phyloP scores from a whole-genome alignment of 2,888 invertebrate species.

The Branchellion lobata region DNA sequence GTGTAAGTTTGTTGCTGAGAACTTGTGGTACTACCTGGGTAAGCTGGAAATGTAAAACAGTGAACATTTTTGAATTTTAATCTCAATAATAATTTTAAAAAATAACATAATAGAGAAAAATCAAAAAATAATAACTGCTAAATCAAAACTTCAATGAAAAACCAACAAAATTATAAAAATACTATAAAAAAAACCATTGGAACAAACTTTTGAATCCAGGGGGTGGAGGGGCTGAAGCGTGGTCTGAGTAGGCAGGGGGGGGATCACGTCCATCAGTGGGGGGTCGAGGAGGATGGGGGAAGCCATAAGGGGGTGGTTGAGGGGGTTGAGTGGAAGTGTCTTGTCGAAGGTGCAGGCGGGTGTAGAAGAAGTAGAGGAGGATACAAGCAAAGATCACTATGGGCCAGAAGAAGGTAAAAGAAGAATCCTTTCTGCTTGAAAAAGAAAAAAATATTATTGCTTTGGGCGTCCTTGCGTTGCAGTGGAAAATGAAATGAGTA shows the following conservation, averaged over 20 bases:
- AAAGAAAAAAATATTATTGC: too few relatives aligned
- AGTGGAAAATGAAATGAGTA: too few relatives aligned
- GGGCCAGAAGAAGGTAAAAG: not conserved
- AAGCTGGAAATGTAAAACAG: too few relatives aligned
- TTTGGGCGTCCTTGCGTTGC: too few relatives aligned
- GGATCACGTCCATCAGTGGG: not conserved
- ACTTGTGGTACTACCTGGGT: too few relatives aligned
- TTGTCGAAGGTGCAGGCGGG: not conserved
- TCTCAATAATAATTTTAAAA: too few relatives aligned
- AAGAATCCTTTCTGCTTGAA: not conserved
- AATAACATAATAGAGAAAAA: too few relatives aligned
- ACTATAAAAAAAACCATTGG: too few relatives aligned
- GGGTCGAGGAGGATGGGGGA: not conserved
- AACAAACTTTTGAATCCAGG: constrained; percentile 36
- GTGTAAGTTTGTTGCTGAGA: too few relatives aligned
- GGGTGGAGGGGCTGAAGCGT: not conserved
- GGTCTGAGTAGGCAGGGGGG: constrained; percentile 25
- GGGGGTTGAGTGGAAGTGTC: not conserved
- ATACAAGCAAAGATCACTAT: not conserved
- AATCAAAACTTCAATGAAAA: not conserved
- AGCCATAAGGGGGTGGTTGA: constrained; percentile 3
- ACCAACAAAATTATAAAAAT: not conserved
- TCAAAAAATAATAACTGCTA: too few relatives aligned
- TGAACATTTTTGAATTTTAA: too few relatives aligned
- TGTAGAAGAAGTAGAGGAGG: not conserved